Conservation (phyloP, 2,888 invertebrate genomes). For the Teleiodes luculella region DNA sequence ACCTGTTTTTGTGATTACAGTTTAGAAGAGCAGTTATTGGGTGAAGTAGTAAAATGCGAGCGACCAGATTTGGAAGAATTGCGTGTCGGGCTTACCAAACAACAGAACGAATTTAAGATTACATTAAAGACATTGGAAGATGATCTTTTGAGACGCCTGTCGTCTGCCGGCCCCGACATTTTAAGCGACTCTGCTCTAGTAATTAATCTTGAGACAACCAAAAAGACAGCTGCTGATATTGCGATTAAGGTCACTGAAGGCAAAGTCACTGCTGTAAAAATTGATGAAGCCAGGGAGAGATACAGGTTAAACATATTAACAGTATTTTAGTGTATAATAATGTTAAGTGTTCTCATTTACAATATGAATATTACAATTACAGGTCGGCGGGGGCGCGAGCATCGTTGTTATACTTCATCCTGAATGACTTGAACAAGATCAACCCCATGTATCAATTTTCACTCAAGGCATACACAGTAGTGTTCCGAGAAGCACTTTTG, state of each 20-base stretch:
- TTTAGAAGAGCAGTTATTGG: constrained; percentile 94
- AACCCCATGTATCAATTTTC: constrained; percentile 98
- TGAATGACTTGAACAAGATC: constrained; percentile 94
- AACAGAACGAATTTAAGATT: constrained; percentile 97
- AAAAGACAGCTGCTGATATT: constrained; percentile 94
- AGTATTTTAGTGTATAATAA: no score
- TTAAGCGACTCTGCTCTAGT: constrained; percentile 93
- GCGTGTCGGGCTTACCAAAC: constrained; percentile 90
- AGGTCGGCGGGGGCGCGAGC: constrained; percentile 90
- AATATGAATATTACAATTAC: constrained; percentile 8
- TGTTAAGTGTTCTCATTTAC: no score
- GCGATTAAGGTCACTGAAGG: constrained; percentile 92
- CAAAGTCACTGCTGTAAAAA: constrained; percentile 89
- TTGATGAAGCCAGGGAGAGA: constrained; percentile 93
- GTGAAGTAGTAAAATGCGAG: constrained; percentile 95
- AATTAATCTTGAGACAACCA: constrained; percentile 94
- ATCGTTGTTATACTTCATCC: constrained; percentile 93
- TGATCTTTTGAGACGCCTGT: constrained; percentile 89
- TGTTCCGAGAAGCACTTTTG: constrained; percentile 90
- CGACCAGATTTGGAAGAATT: constrained; percentile 92
- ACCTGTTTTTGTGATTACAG: constrained; percentile 48
- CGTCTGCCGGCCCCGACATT: constrained; percentile 95
- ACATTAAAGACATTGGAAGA: constrained; percentile 94
- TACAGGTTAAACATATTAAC: constrained; percentile 76
- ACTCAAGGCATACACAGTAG: constrained; percentile 94